Percentiles rank a stretch among this genome's conserved stretches.
phyloP scores from a whole-genome alignment of 2,888 invertebrate species.

The Pseudeuparius sepicola region DNA sequence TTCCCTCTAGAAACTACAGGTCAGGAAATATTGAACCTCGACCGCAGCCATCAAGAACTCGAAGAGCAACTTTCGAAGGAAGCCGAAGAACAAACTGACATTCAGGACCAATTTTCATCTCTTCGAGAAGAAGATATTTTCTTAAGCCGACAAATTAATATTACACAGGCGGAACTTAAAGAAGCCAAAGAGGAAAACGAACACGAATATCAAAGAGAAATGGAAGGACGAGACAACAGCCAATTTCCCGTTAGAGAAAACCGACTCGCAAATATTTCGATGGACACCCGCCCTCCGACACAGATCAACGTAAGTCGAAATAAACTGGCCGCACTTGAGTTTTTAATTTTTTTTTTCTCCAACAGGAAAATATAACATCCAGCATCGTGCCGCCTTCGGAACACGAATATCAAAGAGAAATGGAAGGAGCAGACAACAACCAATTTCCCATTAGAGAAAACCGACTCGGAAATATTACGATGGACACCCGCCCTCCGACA shows the following conservation, averaged over 20 bases:
- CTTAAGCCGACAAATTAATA: constrained; percentile 84
- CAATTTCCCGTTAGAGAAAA: constrained; percentile 83
- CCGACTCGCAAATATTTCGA: constrained; percentile 79
- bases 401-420: constrained; percentile 92
- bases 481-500: constrained; percentile 88
- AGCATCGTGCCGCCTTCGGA: constrained; percentile 98
- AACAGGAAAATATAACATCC: constrained; percentile 62
- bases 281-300: constrained; percentile 88
- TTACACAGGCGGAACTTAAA: constrained; percentile 78
- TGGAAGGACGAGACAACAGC: constrained; percentile 93
- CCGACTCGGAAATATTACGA: constrained; percentile 79
- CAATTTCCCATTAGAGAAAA: constrained; percentile 83
- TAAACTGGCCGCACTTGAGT: not conserved
- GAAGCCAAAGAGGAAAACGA: constrained; percentile 81
- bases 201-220: constrained; percentile 92
- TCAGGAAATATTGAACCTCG: constrained; percentile 66
- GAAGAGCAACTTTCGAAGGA: constrained; percentile 77
- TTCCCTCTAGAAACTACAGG: constrained; percentile 80
- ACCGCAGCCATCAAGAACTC: constrained; percentile 69
- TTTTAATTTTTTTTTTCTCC: constrained; percentile 1
- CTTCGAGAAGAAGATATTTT: constrained; percentile 92
- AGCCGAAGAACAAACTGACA: constrained; percentile 84
- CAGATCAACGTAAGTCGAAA: constrained; percentile 66
- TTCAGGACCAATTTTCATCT: constrained; percentile 89
- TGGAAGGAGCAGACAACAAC: constrained; percentile 93